phyloP scores from a whole-genome alignment of 2,888 invertebrate species.

The Pomacea canaliculata region DNA sequence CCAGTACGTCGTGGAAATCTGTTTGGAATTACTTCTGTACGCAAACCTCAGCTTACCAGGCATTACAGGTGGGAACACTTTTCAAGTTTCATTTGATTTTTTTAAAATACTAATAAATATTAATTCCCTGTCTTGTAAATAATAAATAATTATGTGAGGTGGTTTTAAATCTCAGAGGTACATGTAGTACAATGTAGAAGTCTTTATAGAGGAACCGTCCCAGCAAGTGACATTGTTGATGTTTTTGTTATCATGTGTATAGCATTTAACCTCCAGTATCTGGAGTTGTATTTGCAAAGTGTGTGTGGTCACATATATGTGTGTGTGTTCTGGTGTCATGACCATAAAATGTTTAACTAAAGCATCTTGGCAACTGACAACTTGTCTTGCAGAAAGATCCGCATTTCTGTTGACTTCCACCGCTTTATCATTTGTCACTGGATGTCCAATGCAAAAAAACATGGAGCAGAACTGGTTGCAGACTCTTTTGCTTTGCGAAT shows the following conservation, averaged over 20 bases:
- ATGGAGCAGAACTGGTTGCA: constrained; percentile 75
- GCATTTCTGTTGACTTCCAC: constrained; percentile 88
- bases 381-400: constrained; percentile 77
- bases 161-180: background rate
- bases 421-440: constrained; percentile 87
- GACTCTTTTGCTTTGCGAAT: constrained; percentile 59
- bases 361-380: too few species aligned
- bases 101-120: background rate
- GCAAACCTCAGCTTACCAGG: constrained; percentile 91
- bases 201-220: too few species aligned
- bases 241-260: too few species aligned
- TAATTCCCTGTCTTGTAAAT: background rate
- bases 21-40: constrained; percentile 85
- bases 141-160: background rate
- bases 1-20: constrained; percentile 92
- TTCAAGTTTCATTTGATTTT: background rate
- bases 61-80: constrained; percentile 75
- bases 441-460: constrained; percentile 96
- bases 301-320: too few species aligned
- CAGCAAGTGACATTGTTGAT: too few species aligned
- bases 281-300: too few species aligned
- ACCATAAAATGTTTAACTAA: too few species aligned
- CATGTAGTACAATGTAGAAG: too few species aligned
- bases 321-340: too few species aligned
- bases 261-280: too few species aligned